Percentiles rank a stretch among this genome's conserved stretches.
Conservation (phyloP, 2,113 vertebrate genomes). For the Theristicus caerulescens region DNA sequence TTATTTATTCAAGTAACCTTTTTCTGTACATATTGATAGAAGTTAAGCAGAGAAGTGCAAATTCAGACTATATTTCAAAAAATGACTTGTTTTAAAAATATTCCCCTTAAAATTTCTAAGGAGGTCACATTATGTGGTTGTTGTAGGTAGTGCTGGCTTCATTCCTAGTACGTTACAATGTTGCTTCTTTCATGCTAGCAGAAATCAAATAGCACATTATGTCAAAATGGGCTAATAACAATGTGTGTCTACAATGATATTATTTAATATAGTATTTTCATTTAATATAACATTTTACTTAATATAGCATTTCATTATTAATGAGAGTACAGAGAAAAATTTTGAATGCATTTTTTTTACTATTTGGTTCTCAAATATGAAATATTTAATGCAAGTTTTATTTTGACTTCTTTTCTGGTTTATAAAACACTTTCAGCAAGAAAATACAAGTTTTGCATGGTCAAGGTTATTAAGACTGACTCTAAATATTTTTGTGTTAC, state of each 20-base stretch:
- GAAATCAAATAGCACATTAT: not conserved
- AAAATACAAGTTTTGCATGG: not conserved
- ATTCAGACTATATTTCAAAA: not conserved
- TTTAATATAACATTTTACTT: not conserved
- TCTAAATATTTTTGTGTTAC: not conserved
- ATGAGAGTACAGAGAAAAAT: not conserved
- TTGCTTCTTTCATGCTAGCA: not conserved
- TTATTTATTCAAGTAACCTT: not conserved
- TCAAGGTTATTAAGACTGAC: not conserved
- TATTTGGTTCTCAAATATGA: not conserved
- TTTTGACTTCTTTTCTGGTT: not conserved
- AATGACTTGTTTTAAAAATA: not conserved
- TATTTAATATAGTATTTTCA: not conserved
- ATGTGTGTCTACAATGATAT: not conserved
- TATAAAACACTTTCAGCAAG: not conserved
- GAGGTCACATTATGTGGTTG: not conserved
- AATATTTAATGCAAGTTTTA: not conserved
- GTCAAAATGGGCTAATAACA: not conserved
- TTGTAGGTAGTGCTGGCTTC: not conserved
- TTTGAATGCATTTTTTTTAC: not conserved
- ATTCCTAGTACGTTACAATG: not conserved
- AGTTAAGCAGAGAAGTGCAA: not conserved
- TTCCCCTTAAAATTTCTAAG: not conserved
- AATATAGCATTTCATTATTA: not conserved
- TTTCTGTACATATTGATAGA: not conserved